Evolutionary conservation across 2,888 invertebrate species (phyloP).

Genomic region (Drosophila anomelani): DNA sequence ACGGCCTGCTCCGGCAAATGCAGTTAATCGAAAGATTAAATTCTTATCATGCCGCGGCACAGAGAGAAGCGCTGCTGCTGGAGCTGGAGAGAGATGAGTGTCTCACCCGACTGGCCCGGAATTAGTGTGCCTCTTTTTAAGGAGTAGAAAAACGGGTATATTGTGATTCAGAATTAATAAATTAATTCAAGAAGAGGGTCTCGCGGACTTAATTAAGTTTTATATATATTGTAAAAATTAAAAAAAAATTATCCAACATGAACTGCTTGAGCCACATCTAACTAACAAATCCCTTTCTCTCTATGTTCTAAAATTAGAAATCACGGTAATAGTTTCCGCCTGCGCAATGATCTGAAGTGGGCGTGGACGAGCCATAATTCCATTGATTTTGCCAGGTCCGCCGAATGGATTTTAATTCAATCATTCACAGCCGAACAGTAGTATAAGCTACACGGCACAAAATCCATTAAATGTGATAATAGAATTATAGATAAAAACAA

Average conservation of each 20-base stretch:
- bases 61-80: no score
- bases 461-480: not conserved
- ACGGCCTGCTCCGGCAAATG: slow-evolving; percentile 31
- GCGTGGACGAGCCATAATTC: slow-evolving; percentile 43
- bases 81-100: no score
- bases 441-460: not conserved
- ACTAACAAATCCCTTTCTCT: not conserved
- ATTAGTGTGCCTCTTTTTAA: no score
- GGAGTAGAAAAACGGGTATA: no score
- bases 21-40: slow-evolving; percentile 65
- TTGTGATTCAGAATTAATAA: no score
- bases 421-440: slow-evolving; percentile 63
- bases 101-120: no score
- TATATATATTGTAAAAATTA: no score
- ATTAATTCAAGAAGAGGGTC: no score
- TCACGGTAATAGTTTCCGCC: slow-evolving; percentile 50
- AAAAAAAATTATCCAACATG: no score
- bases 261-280: no score
- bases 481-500: not conserved
- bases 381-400: slow-evolving; percentile 55
- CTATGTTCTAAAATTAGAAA: slow-evolving; percentile 41
- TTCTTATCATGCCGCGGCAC: no score
- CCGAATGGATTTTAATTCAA: slow-evolving; percentile 68
- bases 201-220: no score
- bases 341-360: slow-evolving; percentile 40